phyloP scores from a whole-genome alignment of 2,888 invertebrate species.

The Mimas tiliae region DNA sequence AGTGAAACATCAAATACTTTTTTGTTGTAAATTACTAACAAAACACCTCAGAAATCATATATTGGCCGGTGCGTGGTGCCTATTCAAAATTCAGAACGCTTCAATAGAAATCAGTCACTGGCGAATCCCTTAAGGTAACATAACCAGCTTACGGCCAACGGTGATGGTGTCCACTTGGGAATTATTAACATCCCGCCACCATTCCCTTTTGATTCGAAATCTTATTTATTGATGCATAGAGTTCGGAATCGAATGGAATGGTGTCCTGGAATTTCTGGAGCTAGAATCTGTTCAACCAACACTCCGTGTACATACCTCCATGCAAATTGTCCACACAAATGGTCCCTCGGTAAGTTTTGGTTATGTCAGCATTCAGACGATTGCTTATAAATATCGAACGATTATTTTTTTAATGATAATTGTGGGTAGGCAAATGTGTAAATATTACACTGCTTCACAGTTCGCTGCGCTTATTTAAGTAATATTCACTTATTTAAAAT shows the following conservation, averaged over 20 bases:
- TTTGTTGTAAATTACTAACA: background rate
- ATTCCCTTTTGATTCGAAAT: slow-evolving; percentile 31
- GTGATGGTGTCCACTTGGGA: slow-evolving; percentile 46
- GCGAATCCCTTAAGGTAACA: slow-evolving; percentile 50
- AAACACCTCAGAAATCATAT: slow-evolving; percentile 5
- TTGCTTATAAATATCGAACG: background rate
- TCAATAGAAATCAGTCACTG: slow-evolving; percentile 58
- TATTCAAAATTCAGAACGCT: slow-evolving; percentile 46
- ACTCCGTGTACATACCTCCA: slow-evolving; percentile 12
- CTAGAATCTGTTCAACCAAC: slow-evolving; percentile 23
- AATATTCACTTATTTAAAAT: too few species aligned
- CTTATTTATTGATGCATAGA: slow-evolving; percentile 28
- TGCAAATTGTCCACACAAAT: slow-evolving; percentile 12
- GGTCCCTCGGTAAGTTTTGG: slow-evolving; percentile 10
- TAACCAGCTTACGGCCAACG: slow-evolving; percentile 56
- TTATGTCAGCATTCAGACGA: background rate
- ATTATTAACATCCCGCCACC: slow-evolving; percentile 51
- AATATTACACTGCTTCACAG: too few species aligned
- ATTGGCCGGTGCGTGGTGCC: slow-evolving; percentile 42
- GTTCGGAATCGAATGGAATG: slow-evolving; percentile 31
- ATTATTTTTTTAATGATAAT: background rate
- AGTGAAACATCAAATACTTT: background rate
- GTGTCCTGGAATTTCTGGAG: slow-evolving; percentile 29
- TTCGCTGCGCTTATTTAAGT: too few species aligned
- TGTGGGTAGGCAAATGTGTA: background rate